Percentiles rank a stretch among this genome's conserved stretches.
Conservation (phyloP, 2,113 vertebrate genomes). For the Orthonyx spaldingii region DNA sequence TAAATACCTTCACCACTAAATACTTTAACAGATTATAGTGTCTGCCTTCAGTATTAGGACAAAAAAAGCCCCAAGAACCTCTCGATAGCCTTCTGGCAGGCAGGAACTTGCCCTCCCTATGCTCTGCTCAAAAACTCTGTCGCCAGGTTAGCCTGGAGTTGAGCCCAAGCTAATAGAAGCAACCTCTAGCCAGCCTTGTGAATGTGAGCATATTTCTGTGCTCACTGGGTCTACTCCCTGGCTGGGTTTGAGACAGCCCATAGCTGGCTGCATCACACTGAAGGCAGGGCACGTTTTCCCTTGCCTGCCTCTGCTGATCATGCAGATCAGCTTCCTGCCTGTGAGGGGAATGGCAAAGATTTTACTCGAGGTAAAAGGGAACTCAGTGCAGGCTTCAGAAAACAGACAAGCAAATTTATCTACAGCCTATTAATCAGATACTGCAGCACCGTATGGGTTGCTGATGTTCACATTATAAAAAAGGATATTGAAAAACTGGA, state of each 20-base stretch:
- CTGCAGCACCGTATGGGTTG: neutral
- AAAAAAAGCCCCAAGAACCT: neutral
- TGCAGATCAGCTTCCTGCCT: neutral
- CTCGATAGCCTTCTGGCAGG: neutral
- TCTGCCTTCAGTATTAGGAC: neutral
- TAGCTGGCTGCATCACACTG: neutral
- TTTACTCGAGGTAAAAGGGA: neutral
- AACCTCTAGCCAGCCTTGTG: neutral
- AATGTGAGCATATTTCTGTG: neutral
- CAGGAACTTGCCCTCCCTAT: neutral
- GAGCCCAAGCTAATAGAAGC: neutral
- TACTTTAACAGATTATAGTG: neutral
- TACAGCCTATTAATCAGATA: neutral
- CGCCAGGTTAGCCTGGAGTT: neutral
- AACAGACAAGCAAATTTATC: neutral
- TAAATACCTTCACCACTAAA: neutral
- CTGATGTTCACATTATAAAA: slow-evolving; percentile 30
- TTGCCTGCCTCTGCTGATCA: rapidly evolving
- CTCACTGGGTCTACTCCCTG: rapidly evolving
- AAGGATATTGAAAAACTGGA: slow-evolving; percentile 61
- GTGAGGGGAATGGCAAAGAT: neutral
- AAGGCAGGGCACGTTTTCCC: neutral
- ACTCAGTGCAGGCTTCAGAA: neutral
- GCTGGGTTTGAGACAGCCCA: neutral
- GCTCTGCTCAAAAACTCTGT: neutral